Conservation (phyloP, 2,888 invertebrate species). For the Elmis aenea region DNA sequence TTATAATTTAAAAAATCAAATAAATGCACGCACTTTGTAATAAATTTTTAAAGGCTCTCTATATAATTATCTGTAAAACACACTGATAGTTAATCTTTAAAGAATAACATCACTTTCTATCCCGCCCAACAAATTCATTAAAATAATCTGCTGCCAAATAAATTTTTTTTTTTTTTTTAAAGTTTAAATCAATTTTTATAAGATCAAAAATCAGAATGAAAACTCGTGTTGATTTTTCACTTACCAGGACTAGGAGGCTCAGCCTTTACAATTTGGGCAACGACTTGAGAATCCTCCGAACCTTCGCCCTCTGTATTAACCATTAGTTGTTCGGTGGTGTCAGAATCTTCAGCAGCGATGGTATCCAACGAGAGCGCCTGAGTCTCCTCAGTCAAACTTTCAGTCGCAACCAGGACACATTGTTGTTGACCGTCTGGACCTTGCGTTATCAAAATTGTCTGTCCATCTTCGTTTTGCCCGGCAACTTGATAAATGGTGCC, state of each 20-base stretch:
- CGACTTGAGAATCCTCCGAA: constrained; percentile 62
- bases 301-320: constrained; percentile 16
- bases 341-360: constrained; percentile 31
- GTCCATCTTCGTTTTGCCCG: constrained; percentile 73
- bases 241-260: constrained; percentile 79
- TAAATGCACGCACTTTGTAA: no score
- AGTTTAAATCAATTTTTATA: no score
- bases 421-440: constrained; percentile 73
- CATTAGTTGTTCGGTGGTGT: constrained; percentile 23
- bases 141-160: no score
- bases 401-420: constrained; percentile 61
- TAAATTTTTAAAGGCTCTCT: no score
- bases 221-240: no score
- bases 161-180: no score
- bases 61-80: no score
- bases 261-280: constrained; percentile 80
- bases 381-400: constrained; percentile 52
- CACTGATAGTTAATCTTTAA: no score
- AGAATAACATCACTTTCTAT: no score
- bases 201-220: no score
- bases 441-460: constrained; percentile 68
- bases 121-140: no score
- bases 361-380: constrained; percentile 46
- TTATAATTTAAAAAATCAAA: no score
- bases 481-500: constrained; percentile 71